A percentile compares a stretch with the other conserved stretches of the same genome.
Conservation (phyloP, 2,888 invertebrate species). For the Drosophila gaucha region DNA sequence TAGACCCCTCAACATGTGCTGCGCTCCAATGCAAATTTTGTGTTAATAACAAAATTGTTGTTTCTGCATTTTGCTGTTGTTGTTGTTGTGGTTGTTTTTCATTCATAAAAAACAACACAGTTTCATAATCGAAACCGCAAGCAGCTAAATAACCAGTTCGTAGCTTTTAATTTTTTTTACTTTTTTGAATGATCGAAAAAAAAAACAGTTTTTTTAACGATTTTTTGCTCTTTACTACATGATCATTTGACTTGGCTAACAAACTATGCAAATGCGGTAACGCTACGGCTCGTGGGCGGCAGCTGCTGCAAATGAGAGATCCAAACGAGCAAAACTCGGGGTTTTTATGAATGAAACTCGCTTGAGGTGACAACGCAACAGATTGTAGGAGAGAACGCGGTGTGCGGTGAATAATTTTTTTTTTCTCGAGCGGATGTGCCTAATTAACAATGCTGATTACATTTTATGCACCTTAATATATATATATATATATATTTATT, state of each 20-base stretch:
- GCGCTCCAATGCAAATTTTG: slow-evolving; percentile 49
- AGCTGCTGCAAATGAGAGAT: slow-evolving; percentile 42
- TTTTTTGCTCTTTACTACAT: slow-evolving; percentile 69
- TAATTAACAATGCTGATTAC: slow-evolving; percentile 75
- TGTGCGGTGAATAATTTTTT: background rate
- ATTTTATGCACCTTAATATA: slow-evolving; percentile 49
- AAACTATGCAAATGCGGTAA: slow-evolving; percentile 72
- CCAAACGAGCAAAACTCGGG: slow-evolving; percentile 36
- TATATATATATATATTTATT: slow-evolving; percentile 49
- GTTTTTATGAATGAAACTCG: slow-evolving; percentile 73
- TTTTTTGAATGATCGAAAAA: slow-evolving; percentile 70
- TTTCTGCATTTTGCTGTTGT: slow-evolving; percentile 4
- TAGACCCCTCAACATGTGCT: slow-evolving; percentile 27
- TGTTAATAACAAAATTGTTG: slow-evolving; percentile 32
- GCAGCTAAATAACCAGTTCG: slow-evolving; percentile 53
- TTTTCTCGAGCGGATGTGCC: slow-evolving; percentile 65
- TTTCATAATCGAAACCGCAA: slow-evolving; percentile 62
- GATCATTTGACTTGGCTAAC: slow-evolving; percentile 69
- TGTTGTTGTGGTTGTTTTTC: slow-evolving; percentile 38
- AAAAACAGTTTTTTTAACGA: slow-evolving; percentile 61
- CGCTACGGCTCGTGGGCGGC: slow-evolving; percentile 62
- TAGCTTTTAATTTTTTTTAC: slow-evolving; percentile 20
- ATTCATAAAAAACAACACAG: slow-evolving; percentile 65
- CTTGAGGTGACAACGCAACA: slow-evolving; percentile 64
- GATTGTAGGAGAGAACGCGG: background rate